These are phyloP conservation scores for Daubentonia madagascariensis DNA, from an alignment of 2,113 vertebrate species.

Conservation along the genomic window DNA sequence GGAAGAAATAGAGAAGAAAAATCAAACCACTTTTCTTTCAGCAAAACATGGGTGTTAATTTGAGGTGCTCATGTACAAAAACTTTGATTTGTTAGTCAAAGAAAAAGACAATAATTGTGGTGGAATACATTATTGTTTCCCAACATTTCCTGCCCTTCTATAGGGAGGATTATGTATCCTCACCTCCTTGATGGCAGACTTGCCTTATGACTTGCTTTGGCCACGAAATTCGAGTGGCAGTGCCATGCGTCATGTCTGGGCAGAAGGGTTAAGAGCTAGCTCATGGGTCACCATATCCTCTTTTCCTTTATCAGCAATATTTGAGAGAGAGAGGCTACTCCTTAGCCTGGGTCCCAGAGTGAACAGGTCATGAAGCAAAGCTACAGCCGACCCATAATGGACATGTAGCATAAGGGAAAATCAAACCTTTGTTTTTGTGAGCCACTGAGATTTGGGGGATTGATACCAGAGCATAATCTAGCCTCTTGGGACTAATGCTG, in stretches of 20 bases:
- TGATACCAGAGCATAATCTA: neutral
- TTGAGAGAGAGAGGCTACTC: neutral
- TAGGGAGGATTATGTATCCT: neutral
- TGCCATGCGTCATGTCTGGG: neutral
- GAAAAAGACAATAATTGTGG: neutral
- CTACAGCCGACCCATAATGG: neutral
- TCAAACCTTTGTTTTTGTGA: neutral
- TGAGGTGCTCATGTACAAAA: neutral
- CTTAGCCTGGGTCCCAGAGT: neutral
- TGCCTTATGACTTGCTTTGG: neutral
- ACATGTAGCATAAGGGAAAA: neutral
- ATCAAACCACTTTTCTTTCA: neutral
- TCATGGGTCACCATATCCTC: neutral
- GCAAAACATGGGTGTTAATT: neutral
- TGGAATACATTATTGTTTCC: neutral
- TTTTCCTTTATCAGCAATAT: neutral
- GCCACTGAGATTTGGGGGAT: neutral
- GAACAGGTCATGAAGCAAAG: neutral
- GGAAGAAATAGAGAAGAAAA: neutral
- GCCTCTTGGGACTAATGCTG: neutral
- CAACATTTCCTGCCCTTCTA: neutral
- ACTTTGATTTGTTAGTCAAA: neutral
- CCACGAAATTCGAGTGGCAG: neutral
- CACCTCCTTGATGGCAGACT: neutral
- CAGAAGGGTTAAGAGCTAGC: neutral